phyloP scores from a whole-genome alignment of 2,113 vertebrate species.

The Hippocampus zosterae region DNA sequence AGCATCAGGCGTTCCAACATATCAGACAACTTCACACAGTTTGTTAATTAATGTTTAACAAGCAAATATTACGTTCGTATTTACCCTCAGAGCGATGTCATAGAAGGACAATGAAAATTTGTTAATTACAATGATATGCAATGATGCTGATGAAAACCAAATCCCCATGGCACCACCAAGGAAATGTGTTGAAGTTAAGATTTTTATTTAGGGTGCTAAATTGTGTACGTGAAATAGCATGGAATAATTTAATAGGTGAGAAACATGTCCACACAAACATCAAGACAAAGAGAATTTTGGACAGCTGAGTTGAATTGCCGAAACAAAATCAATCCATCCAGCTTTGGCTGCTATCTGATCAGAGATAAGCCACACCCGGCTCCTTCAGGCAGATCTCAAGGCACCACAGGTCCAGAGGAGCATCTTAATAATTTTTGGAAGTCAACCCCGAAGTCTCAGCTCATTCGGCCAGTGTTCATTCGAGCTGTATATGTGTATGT shows the following conservation, averaged over 20 bases:
- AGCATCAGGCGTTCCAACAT: not conserved
- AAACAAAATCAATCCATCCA: not conserved
- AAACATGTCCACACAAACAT: slow-evolving; percentile 18
- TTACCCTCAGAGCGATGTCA: slow-evolving; percentile 45
- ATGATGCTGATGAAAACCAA: slow-evolving; percentile 21
- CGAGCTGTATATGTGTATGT: not conserved
- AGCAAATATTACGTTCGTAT: slow-evolving; percentile 37
- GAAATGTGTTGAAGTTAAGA: slow-evolving; percentile 35
- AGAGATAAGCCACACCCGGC: not conserved
- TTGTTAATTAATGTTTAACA: slow-evolving; percentile 30
- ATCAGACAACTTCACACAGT: slow-evolving; percentile 29
- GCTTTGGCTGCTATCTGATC: not conserved
- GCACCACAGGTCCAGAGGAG: not conserved
- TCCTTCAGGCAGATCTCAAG: not conserved
- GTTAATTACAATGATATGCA: slow-evolving; percentile 40
- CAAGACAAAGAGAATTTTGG: slow-evolving; percentile 10
- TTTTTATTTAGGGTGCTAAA: slow-evolving; percentile 40
- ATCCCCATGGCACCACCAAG: slow-evolving; percentile 25
- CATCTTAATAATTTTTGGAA: not conserved
- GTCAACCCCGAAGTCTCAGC: not conserved
- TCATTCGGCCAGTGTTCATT: not conserved
- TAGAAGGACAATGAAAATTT: slow-evolving; percentile 36
- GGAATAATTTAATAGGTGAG: slow-evolving; percentile 27
- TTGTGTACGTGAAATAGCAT: slow-evolving; percentile 25
- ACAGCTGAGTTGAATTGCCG: too few species aligned